Percentiles rank a stretch among this genome's conserved stretches.
Conservation (phyloP, 2,888 invertebrate species). For the Euplexia lucipara region DNA sequence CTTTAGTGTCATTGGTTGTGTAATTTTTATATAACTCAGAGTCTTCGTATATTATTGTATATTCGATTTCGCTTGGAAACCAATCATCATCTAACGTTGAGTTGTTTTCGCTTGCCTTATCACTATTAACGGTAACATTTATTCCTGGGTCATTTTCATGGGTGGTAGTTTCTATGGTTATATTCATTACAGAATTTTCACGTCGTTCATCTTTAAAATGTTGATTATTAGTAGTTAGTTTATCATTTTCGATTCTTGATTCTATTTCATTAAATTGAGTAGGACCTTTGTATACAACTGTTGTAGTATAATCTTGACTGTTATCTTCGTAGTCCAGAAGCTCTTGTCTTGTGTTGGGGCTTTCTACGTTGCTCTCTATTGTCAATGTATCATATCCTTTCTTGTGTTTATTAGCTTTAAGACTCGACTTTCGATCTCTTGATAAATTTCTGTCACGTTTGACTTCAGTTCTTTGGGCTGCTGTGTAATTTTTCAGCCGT, state of each 20-base stretch:
- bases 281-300: not conserved
- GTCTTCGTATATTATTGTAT: no score
- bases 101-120: not conserved
- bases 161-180: no score
- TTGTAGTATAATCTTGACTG: not conserved
- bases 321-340: not conserved
- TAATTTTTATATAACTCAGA: not conserved
- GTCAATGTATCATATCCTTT: not conserved
- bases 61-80: no score
- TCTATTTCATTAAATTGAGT: not conserved
- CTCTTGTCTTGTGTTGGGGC: not conserved
- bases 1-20: no score
- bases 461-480: not conserved
- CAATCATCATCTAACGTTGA: no score
- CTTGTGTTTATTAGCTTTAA: not conserved
- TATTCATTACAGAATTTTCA: not conserved
- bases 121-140: not conserved
- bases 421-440: not conserved
- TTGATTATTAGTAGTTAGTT: constrained; percentile 1
- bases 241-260: constrained; percentile 1
- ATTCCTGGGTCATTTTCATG: not conserved
- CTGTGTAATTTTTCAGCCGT: not conserved
- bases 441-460: not conserved
- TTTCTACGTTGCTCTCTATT: not conserved
- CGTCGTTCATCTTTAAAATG: not conserved